phyloP scores from a whole-genome alignment of 2,113 vertebrate genomes.

The Callospermophilus lateralis region DNA sequence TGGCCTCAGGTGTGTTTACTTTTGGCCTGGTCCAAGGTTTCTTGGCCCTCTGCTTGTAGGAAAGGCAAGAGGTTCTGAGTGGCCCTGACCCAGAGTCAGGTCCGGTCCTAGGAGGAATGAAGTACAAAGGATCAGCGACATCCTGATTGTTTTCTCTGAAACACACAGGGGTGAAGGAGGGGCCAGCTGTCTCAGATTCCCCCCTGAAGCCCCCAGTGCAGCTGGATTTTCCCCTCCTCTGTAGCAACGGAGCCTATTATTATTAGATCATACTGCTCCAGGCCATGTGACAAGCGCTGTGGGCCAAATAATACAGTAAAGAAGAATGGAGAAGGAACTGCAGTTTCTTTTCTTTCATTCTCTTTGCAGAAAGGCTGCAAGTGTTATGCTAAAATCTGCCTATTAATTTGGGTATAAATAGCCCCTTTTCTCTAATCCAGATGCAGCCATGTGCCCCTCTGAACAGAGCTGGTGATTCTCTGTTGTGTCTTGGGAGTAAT shows the following conservation, averaged over 20 bases:
- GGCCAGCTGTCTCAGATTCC: constrained; percentile 65
- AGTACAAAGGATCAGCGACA: constrained; percentile 11
- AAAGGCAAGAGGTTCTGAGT: background rate
- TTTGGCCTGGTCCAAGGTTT: constrained; percentile 3
- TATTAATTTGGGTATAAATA: constrained; percentile 82
- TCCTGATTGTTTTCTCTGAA: constrained; percentile 37
- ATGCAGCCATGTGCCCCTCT: constrained; percentile 68
- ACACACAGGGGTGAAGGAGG: constrained; percentile 34
- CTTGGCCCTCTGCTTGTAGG: constrained; percentile 11
- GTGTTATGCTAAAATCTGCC: constrained; percentile 79
- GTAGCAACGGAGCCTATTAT: constrained; percentile 70
- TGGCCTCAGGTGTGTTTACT: constrained; percentile 41
- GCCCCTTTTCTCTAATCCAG: constrained; percentile 75
- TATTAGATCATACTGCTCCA: constrained; percentile 69
- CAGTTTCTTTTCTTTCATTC: constrained; percentile 77
- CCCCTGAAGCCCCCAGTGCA: constrained; percentile 60
- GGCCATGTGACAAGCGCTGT: constrained; percentile 72
- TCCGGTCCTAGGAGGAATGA: background rate
- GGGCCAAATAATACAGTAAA: constrained; percentile 77
- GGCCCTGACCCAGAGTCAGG: background rate
- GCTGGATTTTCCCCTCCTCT: constrained; percentile 72
- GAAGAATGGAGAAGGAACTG: constrained; percentile 66
- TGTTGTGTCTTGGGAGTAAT: constrained; percentile 78
- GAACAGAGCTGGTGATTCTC: constrained; percentile 69
- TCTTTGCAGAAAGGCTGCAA: constrained; percentile 69